Percentiles rank a stretch among this genome's conserved stretches.
phyloP scores from a whole-genome alignment of 2,113 vertebrate genomes.

The Campylomormyrus numenius region DNA sequence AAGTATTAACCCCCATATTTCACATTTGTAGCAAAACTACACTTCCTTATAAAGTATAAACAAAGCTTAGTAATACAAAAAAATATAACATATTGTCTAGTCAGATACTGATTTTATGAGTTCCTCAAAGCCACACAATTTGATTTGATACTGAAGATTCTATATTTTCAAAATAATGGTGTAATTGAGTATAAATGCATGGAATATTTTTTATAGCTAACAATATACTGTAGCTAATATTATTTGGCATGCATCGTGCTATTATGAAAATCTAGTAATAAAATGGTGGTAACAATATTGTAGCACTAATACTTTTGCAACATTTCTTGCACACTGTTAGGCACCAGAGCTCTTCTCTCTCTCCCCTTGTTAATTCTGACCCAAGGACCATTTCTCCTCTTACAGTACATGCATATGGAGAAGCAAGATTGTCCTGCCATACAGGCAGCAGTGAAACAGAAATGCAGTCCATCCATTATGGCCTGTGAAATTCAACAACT shows the following conservation, averaged over 20 bases:
- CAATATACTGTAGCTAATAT: neutral
- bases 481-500: constrained; percentile 30
- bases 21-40: neutral
- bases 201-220: neutral
- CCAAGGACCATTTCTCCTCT: neutral
- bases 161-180: neutral
- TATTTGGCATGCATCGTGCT: neutral
- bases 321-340: neutral
- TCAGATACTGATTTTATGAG: neutral
- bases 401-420: neutral
- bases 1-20: neutral
- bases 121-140: neutral
- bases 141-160: neutral
- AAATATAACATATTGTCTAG: neutral
- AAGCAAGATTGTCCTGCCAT: constrained; percentile 8
- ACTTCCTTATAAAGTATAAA: neutral
- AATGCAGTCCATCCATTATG: constrained; percentile 24
- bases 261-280: neutral
- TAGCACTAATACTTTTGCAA: neutral
- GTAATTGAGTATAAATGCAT: neutral
- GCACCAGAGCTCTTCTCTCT: neutral
- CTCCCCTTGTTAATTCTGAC: neutral
- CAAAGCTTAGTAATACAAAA: neutral
- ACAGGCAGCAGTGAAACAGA: constrained; percentile 4
- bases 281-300: neutral